These are phyloP conservation scores for Tribolium freemani DNA, from an alignment of 2,888 invertebrate species.

Conservation along the genomic window DNA sequence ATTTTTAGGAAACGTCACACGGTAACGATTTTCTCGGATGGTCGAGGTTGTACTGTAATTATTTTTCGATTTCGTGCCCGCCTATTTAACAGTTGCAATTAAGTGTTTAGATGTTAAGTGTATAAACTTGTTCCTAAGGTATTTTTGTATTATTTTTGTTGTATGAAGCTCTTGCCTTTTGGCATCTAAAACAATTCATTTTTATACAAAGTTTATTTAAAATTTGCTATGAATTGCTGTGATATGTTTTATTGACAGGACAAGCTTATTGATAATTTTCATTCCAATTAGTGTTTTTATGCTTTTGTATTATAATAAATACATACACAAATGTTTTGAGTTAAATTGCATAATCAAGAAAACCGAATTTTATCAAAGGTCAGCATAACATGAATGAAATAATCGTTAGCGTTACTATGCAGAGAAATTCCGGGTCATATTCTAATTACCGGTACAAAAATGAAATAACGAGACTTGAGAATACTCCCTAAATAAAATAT, in stretches of 20 bases:
- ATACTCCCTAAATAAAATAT: constrained; percentile 5
- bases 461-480: no score
- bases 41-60: not conserved
- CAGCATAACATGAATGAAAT: no score
- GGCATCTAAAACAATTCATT: constrained; percentile 2
- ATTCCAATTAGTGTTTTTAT: constrained; percentile 37
- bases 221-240: constrained; percentile 44
- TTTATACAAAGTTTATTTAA: not conserved
- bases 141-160: constrained; percentile 17
- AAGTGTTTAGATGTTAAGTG: constrained; percentile 25
- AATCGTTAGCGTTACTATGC: no score
- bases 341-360: no score
- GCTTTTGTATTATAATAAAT: constrained; percentile 38
- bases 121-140: constrained; percentile 6
- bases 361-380: not conserved
- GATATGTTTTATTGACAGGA: constrained; percentile 41
- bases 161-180: not conserved
- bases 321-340: not conserved
- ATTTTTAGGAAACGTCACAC: no score
- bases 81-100: not conserved
- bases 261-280: constrained; percentile 31
- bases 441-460: no score
- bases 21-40: no score
- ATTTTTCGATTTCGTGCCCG: not conserved
- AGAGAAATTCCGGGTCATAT: no score